phyloP scores from a whole-genome alignment of 2,888 invertebrate genomes.

The Kuschelorhynchus macadamiae region DNA sequence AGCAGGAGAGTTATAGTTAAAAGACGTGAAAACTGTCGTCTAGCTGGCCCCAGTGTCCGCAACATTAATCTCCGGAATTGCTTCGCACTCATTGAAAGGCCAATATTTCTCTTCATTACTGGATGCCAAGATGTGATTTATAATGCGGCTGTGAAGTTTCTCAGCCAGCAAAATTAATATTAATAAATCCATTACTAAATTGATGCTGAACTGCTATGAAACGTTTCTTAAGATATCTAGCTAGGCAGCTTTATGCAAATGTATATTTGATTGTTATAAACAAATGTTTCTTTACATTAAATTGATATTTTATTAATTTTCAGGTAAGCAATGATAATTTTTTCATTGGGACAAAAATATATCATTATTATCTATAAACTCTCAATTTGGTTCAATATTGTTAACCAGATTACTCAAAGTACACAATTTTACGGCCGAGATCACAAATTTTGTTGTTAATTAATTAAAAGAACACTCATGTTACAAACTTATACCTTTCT shows the following conservation, averaged over 20 bases:
- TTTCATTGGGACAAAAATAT: too few species aligned
- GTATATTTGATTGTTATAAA: too few species aligned
- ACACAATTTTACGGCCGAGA: too few species aligned
- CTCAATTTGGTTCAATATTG: too few species aligned
- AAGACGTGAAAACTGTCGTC: slow-evolving; percentile 40
- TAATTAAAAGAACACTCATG: too few species aligned
- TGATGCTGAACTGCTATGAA: slow-evolving; percentile 17
- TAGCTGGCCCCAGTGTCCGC: slow-evolving; percentile 35
- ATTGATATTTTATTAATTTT: too few species aligned
- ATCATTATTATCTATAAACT: too few species aligned
- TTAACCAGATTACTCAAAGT: too few species aligned
- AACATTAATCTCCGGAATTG: slow-evolving; percentile 65
- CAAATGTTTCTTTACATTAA: too few species aligned
- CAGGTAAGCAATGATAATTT: neutral
- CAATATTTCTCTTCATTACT: slow-evolving; percentile 66
- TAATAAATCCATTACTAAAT: slow-evolving; percentile 50
- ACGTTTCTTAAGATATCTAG: slow-evolving; percentile 11
- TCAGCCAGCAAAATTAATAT: slow-evolving; percentile 43
- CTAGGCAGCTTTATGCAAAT: too few species aligned
- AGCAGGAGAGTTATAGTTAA: slow-evolving; percentile 25
- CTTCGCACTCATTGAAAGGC: slow-evolving; percentile 61
- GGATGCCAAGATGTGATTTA: slow-evolving; percentile 57
- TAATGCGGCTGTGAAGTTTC: slow-evolving; percentile 47
- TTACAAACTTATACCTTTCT: too few species aligned
- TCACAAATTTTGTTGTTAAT: too few species aligned